phyloP scores from a whole-genome alignment of 2,888 invertebrate genomes.

The Machimus rusticus region DNA sequence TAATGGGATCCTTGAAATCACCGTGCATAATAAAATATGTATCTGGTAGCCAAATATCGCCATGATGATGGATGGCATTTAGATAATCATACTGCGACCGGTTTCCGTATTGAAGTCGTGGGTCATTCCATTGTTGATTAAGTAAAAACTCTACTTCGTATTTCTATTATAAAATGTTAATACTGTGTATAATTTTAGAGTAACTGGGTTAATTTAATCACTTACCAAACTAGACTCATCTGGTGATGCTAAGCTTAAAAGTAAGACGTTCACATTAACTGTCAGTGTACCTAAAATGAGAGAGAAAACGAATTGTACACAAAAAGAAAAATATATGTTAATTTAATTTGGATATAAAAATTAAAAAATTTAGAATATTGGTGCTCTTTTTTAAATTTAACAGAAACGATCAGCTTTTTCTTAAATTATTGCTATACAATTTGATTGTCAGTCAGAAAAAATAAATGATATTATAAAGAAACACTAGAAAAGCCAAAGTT shows the following conservation, averaged over 20 bases:
- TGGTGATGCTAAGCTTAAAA: slow-evolving; percentile 92
- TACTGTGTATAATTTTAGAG: not conserved
- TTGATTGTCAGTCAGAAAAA: no score
- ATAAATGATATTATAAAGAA: no score
- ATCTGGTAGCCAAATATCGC: slow-evolving; percentile 92
- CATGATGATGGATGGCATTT: slow-evolving; percentile 92
- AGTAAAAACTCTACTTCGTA: slow-evolving; percentile 95
- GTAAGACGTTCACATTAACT: slow-evolving; percentile 92
- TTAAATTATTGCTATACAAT: no score
- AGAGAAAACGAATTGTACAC: slow-evolving; percentile 50
- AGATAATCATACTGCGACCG: slow-evolving; percentile 86
- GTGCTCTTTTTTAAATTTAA: no score
- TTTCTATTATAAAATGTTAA: slow-evolving; percentile 72
- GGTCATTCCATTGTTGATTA: slow-evolving; percentile 94
- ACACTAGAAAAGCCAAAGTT: no score
- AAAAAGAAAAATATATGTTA: no score
- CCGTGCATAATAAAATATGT: slow-evolving; percentile 97
- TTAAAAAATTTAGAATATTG: not conserved
- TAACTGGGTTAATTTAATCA: not conserved
- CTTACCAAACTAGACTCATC: slow-evolving; percentile 96
- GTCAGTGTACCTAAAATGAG: slow-evolving; percentile 81
- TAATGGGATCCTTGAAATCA: slow-evolving; percentile 92
- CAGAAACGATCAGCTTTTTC: no score
- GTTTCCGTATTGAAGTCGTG: slow-evolving; percentile 86
- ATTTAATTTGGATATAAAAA: not conserved